A percentile compares a stretch with the other conserved stretches of the same genome.
phyloP scores from a whole-genome alignment of 2,797 vertebrate genomes.

The Pseudopleuronectes americanus region DNA sequence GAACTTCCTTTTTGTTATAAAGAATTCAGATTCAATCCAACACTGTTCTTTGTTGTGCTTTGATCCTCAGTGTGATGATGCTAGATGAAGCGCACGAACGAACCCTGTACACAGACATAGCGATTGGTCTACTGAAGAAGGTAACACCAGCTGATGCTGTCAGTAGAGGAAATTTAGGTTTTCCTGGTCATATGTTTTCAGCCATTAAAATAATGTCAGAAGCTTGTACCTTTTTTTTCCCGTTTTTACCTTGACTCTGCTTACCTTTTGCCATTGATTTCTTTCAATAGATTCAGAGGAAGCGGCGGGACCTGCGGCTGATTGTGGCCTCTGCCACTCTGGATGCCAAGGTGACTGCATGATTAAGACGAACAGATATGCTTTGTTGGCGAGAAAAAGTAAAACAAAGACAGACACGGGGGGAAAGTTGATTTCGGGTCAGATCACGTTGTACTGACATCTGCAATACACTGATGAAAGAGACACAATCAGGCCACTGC shows the following conservation, averaged over 20 bases:
- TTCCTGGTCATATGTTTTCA: too few species aligned
- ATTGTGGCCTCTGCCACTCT: slow-evolving; percentile 97
- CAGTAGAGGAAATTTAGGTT: background rate
- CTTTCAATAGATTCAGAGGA: slow-evolving; percentile 91
- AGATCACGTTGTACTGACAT: slow-evolving; percentile 56
- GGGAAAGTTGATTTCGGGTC: slow-evolving; percentile 53
- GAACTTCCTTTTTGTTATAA: background rate
- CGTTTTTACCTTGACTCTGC: background rate
- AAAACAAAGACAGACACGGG: slow-evolving; percentile 38
- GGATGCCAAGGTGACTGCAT: slow-evolving; percentile 92
- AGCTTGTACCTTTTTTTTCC: background rate
- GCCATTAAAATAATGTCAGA: background rate
- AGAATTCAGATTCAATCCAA: background rate
- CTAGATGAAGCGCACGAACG: slow-evolving; percentile 98
- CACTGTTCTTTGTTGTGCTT: slow-evolving; percentile 12
- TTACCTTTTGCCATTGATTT: background rate
- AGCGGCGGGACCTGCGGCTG: slow-evolving; percentile 93
- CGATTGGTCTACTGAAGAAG: slow-evolving; percentile 97
- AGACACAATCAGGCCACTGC: slow-evolving; percentile 56
- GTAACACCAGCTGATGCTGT: slow-evolving; percentile 68
- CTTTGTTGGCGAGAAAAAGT: slow-evolving; percentile 36
- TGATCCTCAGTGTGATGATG: slow-evolving; percentile 89
- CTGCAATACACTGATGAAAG: slow-evolving; percentile 55
- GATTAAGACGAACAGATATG: slow-evolving; percentile 72
- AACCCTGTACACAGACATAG: slow-evolving; percentile 97